These are phyloP conservation scores for Brachypteracias leptosomus DNA, from an alignment of 2,113 vertebrate genomes.

Conservation along the genomic window DNA sequence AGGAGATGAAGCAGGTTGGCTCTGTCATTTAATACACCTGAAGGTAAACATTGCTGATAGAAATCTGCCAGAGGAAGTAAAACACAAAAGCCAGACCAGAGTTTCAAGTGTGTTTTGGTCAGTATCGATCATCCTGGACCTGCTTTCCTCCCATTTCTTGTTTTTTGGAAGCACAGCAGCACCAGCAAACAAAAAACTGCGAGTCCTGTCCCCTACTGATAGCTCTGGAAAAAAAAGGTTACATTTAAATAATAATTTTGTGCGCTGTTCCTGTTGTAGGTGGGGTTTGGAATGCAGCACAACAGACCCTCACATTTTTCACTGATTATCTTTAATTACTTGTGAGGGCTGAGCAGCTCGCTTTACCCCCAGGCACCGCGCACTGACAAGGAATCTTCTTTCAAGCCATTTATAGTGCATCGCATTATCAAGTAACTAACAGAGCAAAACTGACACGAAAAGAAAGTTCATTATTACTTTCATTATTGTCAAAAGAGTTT, in stretches of 20 bases:
- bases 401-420: constrained; percentile 69
- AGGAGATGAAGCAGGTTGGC: neutral
- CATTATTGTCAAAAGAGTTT: constrained; percentile 46
- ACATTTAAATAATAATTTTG: constrained; percentile 62
- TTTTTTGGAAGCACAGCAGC: neutral
- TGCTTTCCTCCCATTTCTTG: neutral
- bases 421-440: constrained; percentile 65
- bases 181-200: neutral
- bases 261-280: constrained; percentile 62
- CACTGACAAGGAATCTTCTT: constrained; percentile 75
- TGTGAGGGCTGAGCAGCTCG: constrained; percentile 69
- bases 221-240: constrained; percentile 34
- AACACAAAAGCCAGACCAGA: neutral
- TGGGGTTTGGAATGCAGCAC: constrained; percentile 76
- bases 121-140: neutral
- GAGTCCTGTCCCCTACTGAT: neutral
- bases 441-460: constrained; percentile 66
- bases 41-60: constrained; percentile 43
- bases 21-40: neutral
- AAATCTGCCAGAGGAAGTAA: constrained; percentile 32
- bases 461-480: constrained; percentile 69
- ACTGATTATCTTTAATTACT: constrained; percentile 85
- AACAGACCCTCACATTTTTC: constrained; percentile 75
- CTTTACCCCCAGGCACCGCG: constrained; percentile 56
- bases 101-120: neutral